These are phyloP conservation scores for Plectus sambesii DNA, from an alignment of 1,140 invertebrate species.

Conservation along the genomic window DNA sequence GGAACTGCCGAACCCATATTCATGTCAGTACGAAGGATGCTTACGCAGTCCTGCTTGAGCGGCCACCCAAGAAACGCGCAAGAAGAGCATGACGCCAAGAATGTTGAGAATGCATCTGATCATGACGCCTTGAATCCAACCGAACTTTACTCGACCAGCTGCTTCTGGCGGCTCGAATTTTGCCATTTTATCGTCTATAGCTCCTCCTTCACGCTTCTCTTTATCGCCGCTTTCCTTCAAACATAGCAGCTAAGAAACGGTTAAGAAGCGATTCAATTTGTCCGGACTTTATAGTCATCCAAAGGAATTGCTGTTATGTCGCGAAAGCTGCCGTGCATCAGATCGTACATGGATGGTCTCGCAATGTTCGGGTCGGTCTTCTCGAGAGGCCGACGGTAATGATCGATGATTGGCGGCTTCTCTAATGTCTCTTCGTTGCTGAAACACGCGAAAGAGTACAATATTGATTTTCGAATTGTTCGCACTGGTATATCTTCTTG, in stretches of 20 bases:
- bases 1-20: conserved; percentile 7
- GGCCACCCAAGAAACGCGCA: conserved; percentile 55
- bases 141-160: conserved; percentile 31
- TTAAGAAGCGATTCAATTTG: no score
- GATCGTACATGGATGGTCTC: conserved; percentile 40
- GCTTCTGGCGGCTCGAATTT: conserved; percentile 10
- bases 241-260: conserved; percentile 2
- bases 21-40: background rate
- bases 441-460: no score
- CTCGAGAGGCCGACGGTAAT: conserved; percentile 41
- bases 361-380: conserved; percentile 14
- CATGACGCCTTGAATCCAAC: conserved; percentile 38
- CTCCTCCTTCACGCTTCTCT: conserved; percentile 1
- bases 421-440: conserved; percentile 38
- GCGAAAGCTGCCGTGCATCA: conserved; percentile 39
- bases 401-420: conserved; percentile 43
- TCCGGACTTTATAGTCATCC: background rate
- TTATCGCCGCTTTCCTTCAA: conserved; percentile 10
- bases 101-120: conserved; percentile 60
- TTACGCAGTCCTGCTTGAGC: conserved; percentile 59
- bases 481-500: no score
- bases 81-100: conserved; percentile 57
- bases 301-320: no score
- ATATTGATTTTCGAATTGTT: no score
- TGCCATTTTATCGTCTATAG: conserved; percentile 16